A percentile compares a stretch with the other conserved stretches of the same genome.
These are phyloP conservation scores for Micropoecilia bifurca DNA, from an alignment of 2,797 vertebrate species.

Conservation along the genomic window DNA sequence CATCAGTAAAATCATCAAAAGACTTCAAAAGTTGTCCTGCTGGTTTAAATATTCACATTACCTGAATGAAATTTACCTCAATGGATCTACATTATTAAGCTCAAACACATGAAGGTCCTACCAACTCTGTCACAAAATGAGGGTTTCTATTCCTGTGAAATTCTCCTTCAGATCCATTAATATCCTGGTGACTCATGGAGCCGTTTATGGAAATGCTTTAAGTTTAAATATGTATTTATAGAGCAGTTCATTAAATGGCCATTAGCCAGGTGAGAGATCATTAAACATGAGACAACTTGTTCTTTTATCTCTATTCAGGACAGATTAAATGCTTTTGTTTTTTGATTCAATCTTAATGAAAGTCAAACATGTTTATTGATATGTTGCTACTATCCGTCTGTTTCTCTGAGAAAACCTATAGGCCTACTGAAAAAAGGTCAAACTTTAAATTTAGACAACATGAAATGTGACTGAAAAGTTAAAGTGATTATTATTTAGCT, in stretches of 20 bases:
- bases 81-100: not conserved
- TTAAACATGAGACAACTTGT: not conserved
- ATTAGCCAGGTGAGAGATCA: not conserved
- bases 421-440: not conserved
- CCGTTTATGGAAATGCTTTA: not conserved
- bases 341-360: not conserved
- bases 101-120: not conserved
- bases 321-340: not conserved
- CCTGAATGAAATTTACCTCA: not conserved
- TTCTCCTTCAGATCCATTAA: not conserved
- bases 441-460: not conserved
- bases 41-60: not conserved
- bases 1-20: not conserved
- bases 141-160: conserved; percentile 1
- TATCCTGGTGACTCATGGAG: not conserved
- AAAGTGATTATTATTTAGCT: too few species aligned
- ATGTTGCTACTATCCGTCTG: not conserved
- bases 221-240: not conserved
- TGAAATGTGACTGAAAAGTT: too few species aligned
- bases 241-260: not conserved
- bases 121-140: not conserved
- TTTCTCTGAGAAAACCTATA: not conserved
- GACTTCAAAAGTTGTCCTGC: not conserved
- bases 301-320: not conserved
- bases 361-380: not conserved